Evolutionary conservation across 2,888 invertebrate genomes (phyloP).

Genomic region (Platynereis dumerilii): DNA sequence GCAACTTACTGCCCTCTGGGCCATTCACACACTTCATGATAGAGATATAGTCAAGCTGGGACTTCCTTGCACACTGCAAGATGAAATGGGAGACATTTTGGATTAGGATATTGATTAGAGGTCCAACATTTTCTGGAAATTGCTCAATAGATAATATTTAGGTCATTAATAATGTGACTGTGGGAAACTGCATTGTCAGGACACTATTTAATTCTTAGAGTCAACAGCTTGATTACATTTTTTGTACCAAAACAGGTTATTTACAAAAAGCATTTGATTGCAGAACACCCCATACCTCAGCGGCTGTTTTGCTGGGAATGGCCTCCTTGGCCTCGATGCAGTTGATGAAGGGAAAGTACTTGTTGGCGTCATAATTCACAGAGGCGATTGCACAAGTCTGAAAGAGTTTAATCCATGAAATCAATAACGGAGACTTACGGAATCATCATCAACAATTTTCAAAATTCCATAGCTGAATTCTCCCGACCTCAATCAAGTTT

Average conservation of each 20-base stretch:
- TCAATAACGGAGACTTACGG: not conserved
- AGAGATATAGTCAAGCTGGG: conserved; percentile 38
- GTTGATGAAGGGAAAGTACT: conserved; percentile 53
- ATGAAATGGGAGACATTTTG: not conserved
- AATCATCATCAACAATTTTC: too few relatives aligned
- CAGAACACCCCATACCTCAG: not conserved
- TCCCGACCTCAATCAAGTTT: conserved; percentile 57
- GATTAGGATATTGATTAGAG: too few relatives aligned
- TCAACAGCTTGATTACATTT: too few relatives aligned
- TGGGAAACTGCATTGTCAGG: too few relatives aligned
- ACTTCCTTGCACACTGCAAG: conserved; percentile 47
- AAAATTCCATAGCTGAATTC: too few relatives aligned
- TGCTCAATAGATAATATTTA: too few relatives aligned
- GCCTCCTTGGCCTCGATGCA: conserved; percentile 52
- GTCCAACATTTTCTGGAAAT: too few relatives aligned
- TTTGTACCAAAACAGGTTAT: too few relatives aligned
- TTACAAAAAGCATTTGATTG: not conserved
- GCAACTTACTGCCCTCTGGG: conserved; percentile 47
- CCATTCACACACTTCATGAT: conserved; percentile 50
- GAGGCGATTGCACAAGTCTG: conserved; percentile 56
- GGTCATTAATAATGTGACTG: too few relatives aligned
- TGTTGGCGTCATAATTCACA: conserved; percentile 39
- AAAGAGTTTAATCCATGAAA: conserved; percentile 12
- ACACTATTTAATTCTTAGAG: too few relatives aligned
- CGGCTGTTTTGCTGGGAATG: not conserved